Base-by-base conservation (phyloP, 35 echinoderm and acorn worm genomes). In the Lytechinus variegatus region DNA sequence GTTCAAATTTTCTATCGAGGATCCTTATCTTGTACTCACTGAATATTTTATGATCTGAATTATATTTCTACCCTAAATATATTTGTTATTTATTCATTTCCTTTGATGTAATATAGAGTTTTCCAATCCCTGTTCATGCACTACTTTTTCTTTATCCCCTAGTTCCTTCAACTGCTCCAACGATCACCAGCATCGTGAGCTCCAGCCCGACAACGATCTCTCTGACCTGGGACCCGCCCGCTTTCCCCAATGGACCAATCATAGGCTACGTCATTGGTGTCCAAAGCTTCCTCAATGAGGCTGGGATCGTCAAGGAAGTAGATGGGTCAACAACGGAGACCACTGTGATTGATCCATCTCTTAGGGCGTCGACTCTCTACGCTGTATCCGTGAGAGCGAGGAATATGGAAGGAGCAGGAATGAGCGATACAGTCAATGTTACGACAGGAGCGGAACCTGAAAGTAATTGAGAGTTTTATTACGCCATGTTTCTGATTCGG, bases 101-200 rank as follows among this genome's bases (percentile, higher is more conserved):
- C n/a, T n/a, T 44, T 0, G 0, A 44, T 44, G 33, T 1, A 44
- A 44, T 1, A 44, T 0, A 44, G 33, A n/a, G n/a, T 44, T 0
- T 44, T 44, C 33, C 33, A 44, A 1, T 44, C 33, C 66, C 61
- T 79, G 66, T 7, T 79, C n/a, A 16, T 79, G 1, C 16, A 79
- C 14, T n/a, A 3, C n/a, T n/a, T 95, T 27, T 12, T 54, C 89
- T 94, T 28, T 53, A 11, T 71, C 56, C 94, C 51, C 55, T 91
- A 98, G 97, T 87, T 10, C 97, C 97, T 2, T 87, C 89, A 8
- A 94, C 93, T 57, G 95, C 95, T 44, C 97, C 97, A 10, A 95
- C 94, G 28, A 97, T 98, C 54, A 96, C 97, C 54, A 96, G 92
- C 53, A 96, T 98, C 29, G 60, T 95, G 28, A 97, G 96, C 55